Evolutionary conservation across 2,113 vertebrate species (phyloP), one percentile per base, ranked within the genome.

Genomic region (Piprites chloris): DNA sequence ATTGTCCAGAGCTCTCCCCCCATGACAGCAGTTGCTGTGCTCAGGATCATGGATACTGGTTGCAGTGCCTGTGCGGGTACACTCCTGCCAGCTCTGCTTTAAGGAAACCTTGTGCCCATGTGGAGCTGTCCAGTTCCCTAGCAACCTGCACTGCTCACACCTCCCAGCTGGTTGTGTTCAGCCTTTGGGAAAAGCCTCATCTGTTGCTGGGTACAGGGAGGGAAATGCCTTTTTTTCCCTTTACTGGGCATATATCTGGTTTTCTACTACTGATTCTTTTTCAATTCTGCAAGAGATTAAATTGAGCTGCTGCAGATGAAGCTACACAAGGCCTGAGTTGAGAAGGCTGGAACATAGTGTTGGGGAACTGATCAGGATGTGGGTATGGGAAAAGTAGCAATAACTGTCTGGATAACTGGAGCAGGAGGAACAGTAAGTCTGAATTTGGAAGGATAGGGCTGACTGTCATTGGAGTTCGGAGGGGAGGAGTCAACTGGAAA

Each of bases 41-140:
- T 52, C 50, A 44, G 49, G 49, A 21, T 35, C 4, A 0, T 21
- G 49, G 44, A 2, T n/a, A 4, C 21, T 28, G 33, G 46, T 58
- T 12, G 1, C 37, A 8, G 16, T 37, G 1, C 1, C 33, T 37
- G 7, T 42, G 39, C 37, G 39, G 49, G 32, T 81, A 6, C 14
- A 7, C n/a, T 72, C 30, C 30, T 56, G 27, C 19, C 74, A 61
- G 12, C 75, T 39, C 33, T 37, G 62, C 87, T 94, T 66, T 65
- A 49, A 82, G 78, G 76, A 65, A 86, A 37, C 13, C 23, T 55
- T 4, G 35, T 75, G 10, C 27, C 30, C 50, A 0, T 1, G 2
- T 84, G 37, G 81, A 79, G 41, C 89, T 91, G 73, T 63, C 91
- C 78, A 49, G 92, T 97, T 95, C 67, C 96, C 62, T 94, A 93